A percentile compares a stretch with the other conserved stretches of the same genome.
Evolutionary conservation across 2,113 vertebrate species (phyloP).

Genomic region (Elephantulus edwardii): DNA sequence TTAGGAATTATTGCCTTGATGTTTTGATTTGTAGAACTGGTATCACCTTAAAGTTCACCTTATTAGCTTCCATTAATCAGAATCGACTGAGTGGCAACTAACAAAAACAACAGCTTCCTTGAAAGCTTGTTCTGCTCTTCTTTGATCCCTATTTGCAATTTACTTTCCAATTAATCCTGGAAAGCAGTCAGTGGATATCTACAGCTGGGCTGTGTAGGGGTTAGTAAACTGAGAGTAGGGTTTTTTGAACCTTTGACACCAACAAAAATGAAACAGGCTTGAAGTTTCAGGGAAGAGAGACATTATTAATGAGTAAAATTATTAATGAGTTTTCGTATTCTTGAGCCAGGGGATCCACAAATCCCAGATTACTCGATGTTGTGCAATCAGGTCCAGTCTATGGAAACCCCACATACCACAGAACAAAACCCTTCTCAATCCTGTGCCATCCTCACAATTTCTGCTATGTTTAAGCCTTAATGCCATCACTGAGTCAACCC

Average conservation of each 20-base stretch:
- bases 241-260: neutral
- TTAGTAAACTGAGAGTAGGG: neutral
- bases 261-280: neutral
- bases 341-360: neutral
- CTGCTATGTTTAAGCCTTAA: no score
- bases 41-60: conserved; percentile 43
- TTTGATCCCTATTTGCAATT: neutral
- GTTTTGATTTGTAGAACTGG: conserved; percentile 56
- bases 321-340: neutral
- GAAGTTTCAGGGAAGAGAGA: neutral
- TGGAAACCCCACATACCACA: no score
- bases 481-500: no score
- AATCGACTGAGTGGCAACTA: neutral
- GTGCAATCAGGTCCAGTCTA: no score
- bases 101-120: neutral
- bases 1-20: conserved; percentile 32
- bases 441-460: no score
- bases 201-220: neutral
- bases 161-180: neutral
- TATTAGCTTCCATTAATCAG: neutral
- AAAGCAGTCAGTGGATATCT: neutral
- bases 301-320: neutral
- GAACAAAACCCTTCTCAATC: no score
- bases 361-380: no score
- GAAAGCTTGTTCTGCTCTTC: neutral